phyloP scores from a whole-genome alignment of 2,797 vertebrate species.

The Rhabdophis nuchalis region DNA sequence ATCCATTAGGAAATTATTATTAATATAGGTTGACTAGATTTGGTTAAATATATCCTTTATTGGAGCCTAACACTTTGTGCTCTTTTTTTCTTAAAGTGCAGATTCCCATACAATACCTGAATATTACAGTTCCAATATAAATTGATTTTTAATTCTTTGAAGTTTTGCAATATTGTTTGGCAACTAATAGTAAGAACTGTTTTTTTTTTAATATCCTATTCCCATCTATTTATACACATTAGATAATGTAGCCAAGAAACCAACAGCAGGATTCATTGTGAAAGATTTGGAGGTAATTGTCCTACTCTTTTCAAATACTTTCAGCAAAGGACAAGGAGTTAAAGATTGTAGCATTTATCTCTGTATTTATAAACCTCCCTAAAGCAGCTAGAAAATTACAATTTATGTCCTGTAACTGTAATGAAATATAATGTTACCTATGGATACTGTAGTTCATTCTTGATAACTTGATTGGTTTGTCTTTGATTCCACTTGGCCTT shows the following conservation, averaged over 20 bases:
- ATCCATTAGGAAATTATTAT: not conserved
- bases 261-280: not conserved
- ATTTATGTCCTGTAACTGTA: not conserved
- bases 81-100: not conserved
- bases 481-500: not conserved
- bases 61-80: not conserved
- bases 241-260: not conserved
- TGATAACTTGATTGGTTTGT: not conserved
- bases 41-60: not conserved
- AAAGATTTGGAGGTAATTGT: not conserved
- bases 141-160: not conserved
- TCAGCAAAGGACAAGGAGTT: not conserved
- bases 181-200: not conserved
- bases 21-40: not conserved
- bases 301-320: not conserved
- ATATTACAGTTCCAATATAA: not conserved
- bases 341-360: not conserved
- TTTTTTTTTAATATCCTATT: not conserved
- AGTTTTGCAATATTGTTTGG: not conserved
- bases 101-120: not conserved
- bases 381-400: not conserved
- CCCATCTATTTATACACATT: not conserved
- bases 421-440: not conserved
- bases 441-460: not conserved
- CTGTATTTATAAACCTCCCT: not conserved